Evolutionary conservation across 2,888 invertebrate genomes (phyloP), one percentile per base, ranked within the genome.

Genomic region (Eristalinus aeneus): DNA sequence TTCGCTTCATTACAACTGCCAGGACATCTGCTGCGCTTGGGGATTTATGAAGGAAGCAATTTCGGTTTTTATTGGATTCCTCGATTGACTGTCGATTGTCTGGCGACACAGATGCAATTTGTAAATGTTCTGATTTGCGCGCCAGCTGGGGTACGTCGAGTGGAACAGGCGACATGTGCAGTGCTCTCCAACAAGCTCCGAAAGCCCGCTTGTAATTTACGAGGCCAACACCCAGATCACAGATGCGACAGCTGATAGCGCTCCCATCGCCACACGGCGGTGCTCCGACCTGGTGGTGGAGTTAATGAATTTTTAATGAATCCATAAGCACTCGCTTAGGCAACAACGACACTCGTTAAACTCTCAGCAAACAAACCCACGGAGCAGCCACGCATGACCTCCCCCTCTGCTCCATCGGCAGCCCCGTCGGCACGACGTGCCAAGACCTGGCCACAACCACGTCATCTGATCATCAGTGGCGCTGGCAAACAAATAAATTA

Each of bases 221-320:
- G 56, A 22, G 23, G 56, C 60, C 53, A 67, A 22, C 61, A 67
- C 46, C 36, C 31, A 71, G 76, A 81, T 82, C 67, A 63, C 64
- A 79, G 80, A 84, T 79, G 61, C 60, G 54, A 67, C 80, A 67
- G 64, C 71, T 80, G 79, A 80, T 80, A 75, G 61, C 11, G 54
- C 71, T 71, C 74, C 80, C 83, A 71, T 53, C 9, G 63, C 58
- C 16, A 53, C 39, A 67, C 5, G 10, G 10, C 11, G n/a, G 54
- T 22, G 22, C 58, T 16, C 34, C 12, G 12, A 11, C n/a, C 56
- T 39, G 36, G 12, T 23, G 32, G 10, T 56, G 34, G 63, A 78
- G 61, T 85, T 85, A 85, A 85, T 85, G 84, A 72, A 85, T 85
- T 85, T 85, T 80, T 76, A 85, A 85, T 85, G 75, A 85, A 85